Evolutionary conservation across 2,113 vertebrate genomes (phyloP), one percentile per base, ranked within the genome.

Genomic region (Fukomys damarensis): DNA sequence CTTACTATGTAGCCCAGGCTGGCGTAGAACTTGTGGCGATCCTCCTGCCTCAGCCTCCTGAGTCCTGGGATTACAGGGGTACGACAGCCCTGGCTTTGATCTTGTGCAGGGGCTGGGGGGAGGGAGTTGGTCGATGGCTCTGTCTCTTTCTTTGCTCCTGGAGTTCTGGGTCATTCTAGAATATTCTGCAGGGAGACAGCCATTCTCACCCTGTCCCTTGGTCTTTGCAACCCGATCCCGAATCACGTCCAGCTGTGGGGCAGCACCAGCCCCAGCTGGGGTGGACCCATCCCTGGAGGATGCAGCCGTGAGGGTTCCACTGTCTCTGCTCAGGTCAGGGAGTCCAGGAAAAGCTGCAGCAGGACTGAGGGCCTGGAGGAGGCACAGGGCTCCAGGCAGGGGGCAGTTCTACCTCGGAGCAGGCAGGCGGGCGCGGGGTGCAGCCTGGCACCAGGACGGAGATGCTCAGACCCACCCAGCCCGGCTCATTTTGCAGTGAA

Each of bases 401-500:
- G 30, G 46, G 30, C 81, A 88, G 80, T 89, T 76, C 19, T 72
- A 92, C 58, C 1, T 0, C 80, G 0, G 83, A 46, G 93, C 54
- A 52, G 74, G 80, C 74, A 76, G 83, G 65, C 2, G 1, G 26
- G 94, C 85, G 87, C 2, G 26, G 7, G 68, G 86, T 38, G 65
- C 38, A 72, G 68, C 54, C 92, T 81, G 89, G 92, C 86, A 80
- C n/a, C 9, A 41, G 32, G n/a, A n/a, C n/a, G n/a, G 52, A 77
- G 93, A 65, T 1, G 92, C 87, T 96, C 54, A 86, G 96, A 65
- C 83, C 91, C 93, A 93, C 68, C 63, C 93, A 5, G 30, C 4
- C 4, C n/a, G 83, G 93, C 32, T 92, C 91, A 30, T 81, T 97
- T 95, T 93, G 84, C 93, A 82, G 76, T 77, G 91, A 96, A 96